These are phyloP conservation scores for Nilaparvata lugens DNA, from an alignment of 1,140 invertebrate genomes.

Conservation along the genomic window DNA sequence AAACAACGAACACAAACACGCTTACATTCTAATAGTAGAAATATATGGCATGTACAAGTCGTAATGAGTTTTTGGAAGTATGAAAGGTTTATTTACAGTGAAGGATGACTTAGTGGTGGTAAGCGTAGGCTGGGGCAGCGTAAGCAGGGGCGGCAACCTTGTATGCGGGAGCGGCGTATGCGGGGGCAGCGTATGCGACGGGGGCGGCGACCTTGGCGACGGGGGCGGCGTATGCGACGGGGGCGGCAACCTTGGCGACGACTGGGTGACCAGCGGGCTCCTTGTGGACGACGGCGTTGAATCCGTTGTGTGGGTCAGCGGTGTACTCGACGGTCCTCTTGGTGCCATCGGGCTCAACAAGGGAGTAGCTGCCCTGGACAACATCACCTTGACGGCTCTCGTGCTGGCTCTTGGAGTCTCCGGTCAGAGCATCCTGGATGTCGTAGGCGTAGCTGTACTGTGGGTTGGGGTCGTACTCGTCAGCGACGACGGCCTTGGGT, in stretches of 20 bases:
- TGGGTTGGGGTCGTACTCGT: slow-evolving; percentile 21
- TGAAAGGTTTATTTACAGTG: not conserved
- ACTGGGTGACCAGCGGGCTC: slow-evolving; percentile 10
- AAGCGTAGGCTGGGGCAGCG: slow-evolving; percentile 23
- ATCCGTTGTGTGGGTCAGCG: slow-evolving; percentile 26
- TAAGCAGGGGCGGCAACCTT: slow-evolving; percentile 30
- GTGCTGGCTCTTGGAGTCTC: slow-evolving; percentile 56
- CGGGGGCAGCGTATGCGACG: slow-evolving; percentile 14
- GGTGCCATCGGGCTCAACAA: slow-evolving; percentile 35
- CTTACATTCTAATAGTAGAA: not conserved
- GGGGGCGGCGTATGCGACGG: slow-evolving; percentile 27
- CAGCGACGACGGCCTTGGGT: slow-evolving; percentile 5
- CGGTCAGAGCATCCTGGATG: slow-evolving; percentile 55
- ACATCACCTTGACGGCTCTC: slow-evolving; percentile 56
- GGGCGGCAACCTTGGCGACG: slow-evolving; percentile 23
- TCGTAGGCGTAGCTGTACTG: slow-evolving; percentile 54
- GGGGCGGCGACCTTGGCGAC: slow-evolving; percentile 23
- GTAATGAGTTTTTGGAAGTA: too few relatives aligned
- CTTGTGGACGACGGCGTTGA: slow-evolving; percentile 22
- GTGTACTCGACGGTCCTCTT: slow-evolving; percentile 28
- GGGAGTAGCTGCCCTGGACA: slow-evolving; percentile 54
- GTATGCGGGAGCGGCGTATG: slow-evolving; percentile 5
- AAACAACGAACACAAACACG: slow-evolving; percentile 3
- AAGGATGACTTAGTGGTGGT: slow-evolving; percentile 1
- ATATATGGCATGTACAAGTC: not conserved